Percentiles rank a stretch among this genome's conserved stretches.
These are phyloP conservation scores for Zaprionus ghesquierei DNA, from an alignment of 1,140 invertebrate genomes.

Conservation along the genomic window DNA sequence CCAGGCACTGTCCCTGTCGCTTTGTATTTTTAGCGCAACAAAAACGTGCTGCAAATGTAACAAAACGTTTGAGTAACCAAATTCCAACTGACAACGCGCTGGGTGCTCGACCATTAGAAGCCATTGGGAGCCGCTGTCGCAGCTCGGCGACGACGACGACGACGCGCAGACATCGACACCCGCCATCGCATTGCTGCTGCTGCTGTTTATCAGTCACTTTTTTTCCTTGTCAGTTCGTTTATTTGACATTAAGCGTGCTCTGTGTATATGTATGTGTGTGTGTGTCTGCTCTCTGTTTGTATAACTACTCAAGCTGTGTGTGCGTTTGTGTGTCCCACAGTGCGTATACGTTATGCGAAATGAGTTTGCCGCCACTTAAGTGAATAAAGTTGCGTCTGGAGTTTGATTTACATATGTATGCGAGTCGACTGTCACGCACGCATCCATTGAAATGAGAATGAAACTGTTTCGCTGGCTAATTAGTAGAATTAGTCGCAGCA, in stretches of 20 bases:
- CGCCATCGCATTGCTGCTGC: conserved; percentile 12
- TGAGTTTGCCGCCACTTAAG: conserved; percentile 37
- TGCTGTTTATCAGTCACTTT: conserved; percentile 17
- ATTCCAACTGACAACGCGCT: conserved; percentile 57
- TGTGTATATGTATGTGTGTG: not conserved
- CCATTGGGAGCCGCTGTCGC: conserved; percentile 7
- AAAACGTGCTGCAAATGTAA: conserved; percentile 45
- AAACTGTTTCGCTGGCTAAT: not conserved
- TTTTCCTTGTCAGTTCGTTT: conserved; percentile 19
- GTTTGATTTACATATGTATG: conserved; percentile 5
- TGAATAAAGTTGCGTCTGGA: conserved; percentile 10
- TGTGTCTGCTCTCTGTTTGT: conserved; percentile 33
- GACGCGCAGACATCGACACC: not conserved
- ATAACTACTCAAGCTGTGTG: not conserved
- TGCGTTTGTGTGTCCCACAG: conserved; percentile 4
- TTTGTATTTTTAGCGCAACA: conserved; percentile 63
- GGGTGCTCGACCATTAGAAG: conserved; percentile 21
- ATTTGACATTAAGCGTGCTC: conserved; percentile 10
- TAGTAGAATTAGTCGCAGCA: not conserved
- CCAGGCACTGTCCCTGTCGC: not conserved
- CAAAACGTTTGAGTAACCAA: conserved; percentile 69
- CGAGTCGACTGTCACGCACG: not conserved
- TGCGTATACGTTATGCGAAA: conserved; percentile 60
- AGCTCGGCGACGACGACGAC: conserved; percentile 1
- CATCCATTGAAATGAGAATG: not conserved